Evolutionary conservation across 2,113 vertebrate genomes (phyloP).

Genomic region (Takifugu flavidus): DNA sequence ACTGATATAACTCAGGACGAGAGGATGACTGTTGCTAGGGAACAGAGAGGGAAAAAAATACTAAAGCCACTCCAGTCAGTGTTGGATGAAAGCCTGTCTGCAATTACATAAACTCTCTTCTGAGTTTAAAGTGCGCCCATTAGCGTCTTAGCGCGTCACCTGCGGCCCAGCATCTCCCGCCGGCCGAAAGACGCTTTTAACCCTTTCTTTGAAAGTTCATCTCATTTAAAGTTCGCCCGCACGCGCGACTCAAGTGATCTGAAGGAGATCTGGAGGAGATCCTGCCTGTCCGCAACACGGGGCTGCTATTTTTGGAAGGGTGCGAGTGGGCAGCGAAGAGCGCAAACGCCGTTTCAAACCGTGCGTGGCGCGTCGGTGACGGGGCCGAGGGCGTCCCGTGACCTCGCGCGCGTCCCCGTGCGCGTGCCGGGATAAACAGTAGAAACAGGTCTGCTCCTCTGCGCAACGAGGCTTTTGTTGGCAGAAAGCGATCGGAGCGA

Average conservation of each 20-base stretch:
- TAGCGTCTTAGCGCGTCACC: slow-evolving; percentile 58
- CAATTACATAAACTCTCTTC: slow-evolving; percentile 77
- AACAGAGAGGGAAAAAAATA: slow-evolving; percentile 65
- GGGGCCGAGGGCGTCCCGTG: slow-evolving; percentile 5
- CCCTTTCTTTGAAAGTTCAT: not conserved
- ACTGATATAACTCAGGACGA: slow-evolving; percentile 65
- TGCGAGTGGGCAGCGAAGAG: slow-evolving; percentile 38
- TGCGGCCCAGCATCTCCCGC: slow-evolving; percentile 19
- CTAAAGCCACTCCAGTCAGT: slow-evolving; percentile 72
- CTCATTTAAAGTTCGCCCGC: slow-evolving; percentile 14
- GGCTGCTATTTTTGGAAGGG: slow-evolving; percentile 43
- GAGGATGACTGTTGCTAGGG: slow-evolving; percentile 76
- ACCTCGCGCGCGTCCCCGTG: not conserved
- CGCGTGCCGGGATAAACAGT: slow-evolving; percentile 45
- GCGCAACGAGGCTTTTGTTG: slow-evolving; percentile 75
- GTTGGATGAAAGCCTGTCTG: slow-evolving; percentile 70
- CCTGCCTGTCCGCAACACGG: slow-evolving; percentile 6
- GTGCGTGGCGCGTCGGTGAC: slow-evolving; percentile 19
- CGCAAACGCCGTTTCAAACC: slow-evolving; percentile 13
- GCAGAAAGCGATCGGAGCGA: slow-evolving; percentile 69
- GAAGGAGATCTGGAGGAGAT: slow-evolving; percentile 1
- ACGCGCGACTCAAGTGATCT: not conserved
- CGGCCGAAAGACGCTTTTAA: not conserved
- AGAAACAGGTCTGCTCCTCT: slow-evolving; percentile 70
- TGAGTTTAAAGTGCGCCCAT: slow-evolving; percentile 59